Evolutionary conservation across 2,888 invertebrate species (phyloP), one percentile per base, ranked within the genome.

Genomic region (Stenolophus ochropezus): DNA sequence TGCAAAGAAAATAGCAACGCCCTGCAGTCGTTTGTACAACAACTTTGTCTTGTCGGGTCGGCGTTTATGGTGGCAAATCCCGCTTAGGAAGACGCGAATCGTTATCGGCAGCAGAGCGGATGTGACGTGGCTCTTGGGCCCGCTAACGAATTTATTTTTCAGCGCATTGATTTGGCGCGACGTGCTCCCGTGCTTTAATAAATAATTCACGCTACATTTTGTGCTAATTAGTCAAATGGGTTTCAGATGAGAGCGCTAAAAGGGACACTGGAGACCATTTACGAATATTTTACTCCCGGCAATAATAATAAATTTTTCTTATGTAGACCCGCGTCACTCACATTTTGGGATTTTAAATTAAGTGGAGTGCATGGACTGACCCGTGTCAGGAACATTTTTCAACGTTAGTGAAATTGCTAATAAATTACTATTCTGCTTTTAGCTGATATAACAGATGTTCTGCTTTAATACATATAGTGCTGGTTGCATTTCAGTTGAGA

Each of bases 111-210:
- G 14, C 61, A 21, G 27, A 69, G 0, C 27, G 65, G 65, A 69
- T 33, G 65, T 69, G 65, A 69, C 33, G 65, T 33, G 11, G 61
- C 61, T 61, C 61, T 21, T 61, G 27, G 25, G 16, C 18, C 65
- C 20, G 65, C 16, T 69, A 69, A 69, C 65, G 65, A 69, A 69
- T 69, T 69, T 69, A 69, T 33, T 69, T 69, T 69, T 18, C 27
- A 33, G 65, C 65, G 33, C 65, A 69, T 33, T 69, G 65, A 69
- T 69, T 69, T 61, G 25, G 61, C 25, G 25, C 65, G 33, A 69
- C 65, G 33, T 69, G 33, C 61, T 23, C 61, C 14, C 61, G 25
- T 61, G 65, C 65, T 69, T 18, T 69, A 69, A 69, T 69, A 33
- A 69, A 69, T 69, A 69, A 69, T 69, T 69, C 65, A 33, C 33